Percentiles rank a stretch among this genome's conserved stretches.
Conservation (phyloP, 2,113 vertebrate genomes). For the Tragelaphus scriptus region DNA sequence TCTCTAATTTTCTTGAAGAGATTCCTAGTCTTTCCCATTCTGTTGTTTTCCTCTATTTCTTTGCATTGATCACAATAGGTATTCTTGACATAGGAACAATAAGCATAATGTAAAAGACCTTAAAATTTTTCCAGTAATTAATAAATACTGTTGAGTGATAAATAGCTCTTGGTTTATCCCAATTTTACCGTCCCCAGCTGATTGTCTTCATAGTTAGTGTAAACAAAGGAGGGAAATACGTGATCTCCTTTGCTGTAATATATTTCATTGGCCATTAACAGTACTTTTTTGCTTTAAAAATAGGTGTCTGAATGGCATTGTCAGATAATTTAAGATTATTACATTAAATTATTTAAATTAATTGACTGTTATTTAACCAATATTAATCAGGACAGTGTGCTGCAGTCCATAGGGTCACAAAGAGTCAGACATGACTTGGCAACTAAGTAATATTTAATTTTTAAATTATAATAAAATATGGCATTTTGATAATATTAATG, state of each 20-base stretch:
- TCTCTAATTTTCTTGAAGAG: not conserved
- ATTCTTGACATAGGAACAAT: not conserved
- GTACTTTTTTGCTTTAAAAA: not conserved
- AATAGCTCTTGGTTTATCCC: not conserved
- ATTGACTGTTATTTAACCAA: not conserved
- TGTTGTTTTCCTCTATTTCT: not conserved
- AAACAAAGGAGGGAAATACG: not conserved
- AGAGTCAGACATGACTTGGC: not conserved
- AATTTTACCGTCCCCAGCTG: not conserved
- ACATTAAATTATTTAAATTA: not conserved
- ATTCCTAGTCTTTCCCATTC: not conserved
- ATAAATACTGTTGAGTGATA: not conserved
- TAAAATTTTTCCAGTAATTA: not conserved
- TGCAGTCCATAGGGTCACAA: not conserved
- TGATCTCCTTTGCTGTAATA: not conserved
- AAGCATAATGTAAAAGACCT: not conserved
- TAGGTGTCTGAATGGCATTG: not conserved
- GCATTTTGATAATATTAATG: slow-evolving; percentile 15
- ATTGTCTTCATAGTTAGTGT: not conserved
- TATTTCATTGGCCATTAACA: not conserved
- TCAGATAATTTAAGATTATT: not conserved
- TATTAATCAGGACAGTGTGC: not conserved
- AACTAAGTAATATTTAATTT: not conserved
- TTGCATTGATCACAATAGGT: not conserved
- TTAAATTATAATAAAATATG: not conserved